phyloP scores from a whole-genome alignment of 2,797 vertebrate species.

The Gambusia yucatana region DNA sequence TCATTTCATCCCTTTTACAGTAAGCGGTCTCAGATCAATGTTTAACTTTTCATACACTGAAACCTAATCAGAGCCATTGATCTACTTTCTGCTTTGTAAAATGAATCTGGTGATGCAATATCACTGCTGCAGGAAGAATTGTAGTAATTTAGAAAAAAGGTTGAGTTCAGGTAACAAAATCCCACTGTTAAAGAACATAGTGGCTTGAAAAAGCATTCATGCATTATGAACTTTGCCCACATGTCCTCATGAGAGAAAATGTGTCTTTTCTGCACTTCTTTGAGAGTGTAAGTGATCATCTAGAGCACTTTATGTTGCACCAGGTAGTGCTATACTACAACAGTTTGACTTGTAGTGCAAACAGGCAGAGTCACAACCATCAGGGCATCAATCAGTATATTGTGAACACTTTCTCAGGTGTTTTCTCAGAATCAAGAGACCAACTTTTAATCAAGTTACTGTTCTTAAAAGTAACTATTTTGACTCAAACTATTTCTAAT shows the following conservation, averaged over 20 bases:
- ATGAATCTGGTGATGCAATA: slow-evolving; percentile 19
- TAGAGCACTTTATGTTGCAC: too few relatives aligned
- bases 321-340: too few relatives aligned
- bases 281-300: too few relatives aligned
- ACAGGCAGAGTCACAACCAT: not conserved
- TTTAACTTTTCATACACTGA: slow-evolving; percentile 51
- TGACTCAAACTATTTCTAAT: not conserved
- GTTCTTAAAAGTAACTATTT: not conserved
- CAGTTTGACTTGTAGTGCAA: too few relatives aligned
- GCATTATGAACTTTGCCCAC: not conserved
- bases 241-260: not conserved
- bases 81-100: slow-evolving; percentile 45
- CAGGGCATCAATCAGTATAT: not conserved
- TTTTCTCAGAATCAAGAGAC: not conserved
- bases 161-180: slow-evolving; percentile 4
- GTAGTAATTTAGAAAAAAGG: not conserved
- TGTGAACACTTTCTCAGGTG: not conserved
- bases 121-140: slow-evolving; percentile 13
- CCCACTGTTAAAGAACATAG: not conserved
- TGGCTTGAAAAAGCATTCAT: not conserved
- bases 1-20: slow-evolving; percentile 66
- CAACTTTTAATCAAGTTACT: not conserved
- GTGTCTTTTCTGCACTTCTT: too few relatives aligned
- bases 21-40: slow-evolving; percentile 68
- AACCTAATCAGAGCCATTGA: slow-evolving; percentile 63